These are phyloP conservation scores for Tragelaphus strepsiceros DNA, from an alignment of 2,113 vertebrate species.

Conservation along the genomic window DNA sequence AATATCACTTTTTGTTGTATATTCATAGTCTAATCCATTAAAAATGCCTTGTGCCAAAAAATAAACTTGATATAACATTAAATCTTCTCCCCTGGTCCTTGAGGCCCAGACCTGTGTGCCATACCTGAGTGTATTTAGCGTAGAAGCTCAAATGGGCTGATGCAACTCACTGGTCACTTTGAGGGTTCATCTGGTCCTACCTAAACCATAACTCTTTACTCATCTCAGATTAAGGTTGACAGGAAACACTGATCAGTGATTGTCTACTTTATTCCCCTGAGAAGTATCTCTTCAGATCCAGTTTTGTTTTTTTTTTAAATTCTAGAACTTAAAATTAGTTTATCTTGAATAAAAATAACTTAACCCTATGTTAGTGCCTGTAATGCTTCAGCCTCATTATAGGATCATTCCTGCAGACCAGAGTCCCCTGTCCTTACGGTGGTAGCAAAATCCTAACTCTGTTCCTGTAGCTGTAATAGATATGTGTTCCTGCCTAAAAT, in stretches of 20 bases:
- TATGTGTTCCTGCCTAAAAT: neutral
- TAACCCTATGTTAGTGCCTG: neutral
- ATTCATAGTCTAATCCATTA: neutral
- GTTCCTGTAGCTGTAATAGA: neutral
- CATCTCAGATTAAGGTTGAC: neutral
- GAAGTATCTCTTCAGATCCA: neutral
- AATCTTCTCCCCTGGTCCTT: neutral
- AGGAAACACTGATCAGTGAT: neutral
- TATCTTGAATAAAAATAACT: neutral
- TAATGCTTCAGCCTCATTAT: neutral
- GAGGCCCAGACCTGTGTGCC: neutral
- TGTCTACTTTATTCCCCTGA: neutral
- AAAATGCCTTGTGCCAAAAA: neutral
- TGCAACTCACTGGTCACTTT: neutral
- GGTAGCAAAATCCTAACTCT: neutral
- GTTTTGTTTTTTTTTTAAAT: neutral
- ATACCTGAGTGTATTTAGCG: fast-evolving
- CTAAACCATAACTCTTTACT: neutral
- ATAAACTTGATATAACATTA: neutral
- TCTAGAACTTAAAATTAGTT: neutral
- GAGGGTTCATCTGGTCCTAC: neutral
- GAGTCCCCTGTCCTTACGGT: neutral
- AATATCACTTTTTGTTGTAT: neutral
- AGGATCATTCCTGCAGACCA: neutral
- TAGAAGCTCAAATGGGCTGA: neutral